Base-by-base conservation (phyloP, 2,797 vertebrate species). In the Podargus strigoides region DNA sequence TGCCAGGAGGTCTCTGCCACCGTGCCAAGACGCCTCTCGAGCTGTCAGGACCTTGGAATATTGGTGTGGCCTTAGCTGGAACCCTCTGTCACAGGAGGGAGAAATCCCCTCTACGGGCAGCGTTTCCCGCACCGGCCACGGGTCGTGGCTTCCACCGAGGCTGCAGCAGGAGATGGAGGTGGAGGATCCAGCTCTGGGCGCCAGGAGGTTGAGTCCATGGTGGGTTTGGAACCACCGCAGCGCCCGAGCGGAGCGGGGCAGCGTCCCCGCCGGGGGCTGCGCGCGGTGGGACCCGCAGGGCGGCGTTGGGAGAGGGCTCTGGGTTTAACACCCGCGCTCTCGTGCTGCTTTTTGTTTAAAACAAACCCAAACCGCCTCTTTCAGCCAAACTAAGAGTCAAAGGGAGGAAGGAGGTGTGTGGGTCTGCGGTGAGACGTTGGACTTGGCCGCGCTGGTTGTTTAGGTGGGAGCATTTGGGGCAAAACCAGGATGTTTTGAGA, bases 171-270 rank as follows among this genome's bases (percentile, higher is more conserved):
- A 67, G 76, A 24, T 1, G 7, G 46, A 39, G n/a, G n/a, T n/a
- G 55, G 47, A 69, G 47, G 84, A 34, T 60, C 77, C 14, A 2
- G 55, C 30, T 37, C 37, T 0, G 12, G 10, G 28, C 69, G 47
- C 6, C 0, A 3, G 41, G 74, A 64, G 56, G 28, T 42, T 4
- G 17, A 8, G 23, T 23, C 1, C n/a, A n/a, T n/a, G n/a, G n/a
- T n/a, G n/a, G n/a, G n/a, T n/a, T n/a, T n/a, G n/a, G n/a, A n/a
- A n/a, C n/a, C n/a, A n/a, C n/a, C n/a, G n/a, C n/a, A n/a, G n/a
- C n/a, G n/a, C n/a, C n/a, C n/a, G n/a, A n/a, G n/a, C n/a, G n/a
- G n/a, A n/a, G n/a, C n/a, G n/a, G n/a, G n/a, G n/a, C n/a, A n/a
- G n/a, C n/a, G n/a, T n/a, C n/a, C n/a, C n/a, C n/a, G n/a, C n/a